Evolutionary conservation across 2,113 vertebrate genomes (phyloP).

Genomic region (Vanacampus margaritifer): DNA sequence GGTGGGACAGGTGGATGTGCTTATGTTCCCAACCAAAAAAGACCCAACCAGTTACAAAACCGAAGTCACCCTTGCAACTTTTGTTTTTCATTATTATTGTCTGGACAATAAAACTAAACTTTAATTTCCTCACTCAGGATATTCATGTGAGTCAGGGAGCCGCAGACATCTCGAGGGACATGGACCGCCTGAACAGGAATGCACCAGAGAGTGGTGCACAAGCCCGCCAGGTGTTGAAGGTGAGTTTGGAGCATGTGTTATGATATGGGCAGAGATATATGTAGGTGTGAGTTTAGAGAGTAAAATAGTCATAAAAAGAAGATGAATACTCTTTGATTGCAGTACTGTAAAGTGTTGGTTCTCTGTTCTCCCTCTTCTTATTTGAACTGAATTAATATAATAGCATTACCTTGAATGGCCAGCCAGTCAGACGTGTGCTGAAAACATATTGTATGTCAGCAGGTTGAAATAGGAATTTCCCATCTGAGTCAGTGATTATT

Average conservation of each 20-base stretch:
- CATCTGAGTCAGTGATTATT: constrained; percentile 42
- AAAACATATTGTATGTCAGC: constrained; percentile 18
- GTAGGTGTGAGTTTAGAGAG: background rate
- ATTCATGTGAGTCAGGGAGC: constrained; percentile 57
- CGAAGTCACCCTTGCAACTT: constrained; percentile 8
- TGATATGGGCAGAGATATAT: background rate
- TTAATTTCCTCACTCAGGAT: constrained; percentile 58
- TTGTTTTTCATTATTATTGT: background rate
- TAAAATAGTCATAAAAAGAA: background rate
- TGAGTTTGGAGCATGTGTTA: constrained; percentile 29
- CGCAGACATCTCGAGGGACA: constrained; percentile 58
- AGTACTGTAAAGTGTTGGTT: background rate
- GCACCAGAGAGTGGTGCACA: constrained; percentile 41
- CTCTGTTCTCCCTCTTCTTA: background rate
- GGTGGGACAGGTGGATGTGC: too few species aligned
- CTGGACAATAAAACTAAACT: background rate
- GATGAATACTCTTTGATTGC: background rate
- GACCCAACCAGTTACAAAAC: background rate
- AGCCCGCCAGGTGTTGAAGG: constrained; percentile 69
- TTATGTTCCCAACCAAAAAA: too few species aligned
- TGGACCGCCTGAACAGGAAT: constrained; percentile 74
- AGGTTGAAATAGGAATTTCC: constrained; percentile 21
- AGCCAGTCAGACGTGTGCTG: constrained; percentile 7
- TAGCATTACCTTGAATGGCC: constrained; percentile 11
- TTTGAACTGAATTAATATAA: background rate